These are phyloP conservation scores for Catharus fuscescens DNA, from an alignment of 2,113 vertebrate genomes.

Conservation along the genomic window DNA sequence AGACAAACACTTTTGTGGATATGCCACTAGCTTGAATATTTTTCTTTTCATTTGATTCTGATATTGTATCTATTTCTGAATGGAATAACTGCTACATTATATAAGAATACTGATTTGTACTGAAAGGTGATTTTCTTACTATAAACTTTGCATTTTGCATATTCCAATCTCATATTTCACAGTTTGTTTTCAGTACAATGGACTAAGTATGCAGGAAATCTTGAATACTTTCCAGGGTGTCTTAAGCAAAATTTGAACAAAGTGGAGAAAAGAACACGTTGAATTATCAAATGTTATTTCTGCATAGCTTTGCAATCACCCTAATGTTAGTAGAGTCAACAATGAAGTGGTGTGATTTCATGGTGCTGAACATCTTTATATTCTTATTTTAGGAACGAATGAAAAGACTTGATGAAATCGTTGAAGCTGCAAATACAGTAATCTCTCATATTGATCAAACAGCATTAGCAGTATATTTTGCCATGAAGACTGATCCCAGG, in stretches of 20 bases:
- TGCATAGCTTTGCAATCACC: background rate
- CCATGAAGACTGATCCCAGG: conserved; percentile 96
- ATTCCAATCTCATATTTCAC: background rate
- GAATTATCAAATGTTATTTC: background rate
- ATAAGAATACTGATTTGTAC: background rate
- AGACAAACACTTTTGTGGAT: background rate
- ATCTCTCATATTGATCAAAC: conserved; percentile 94
- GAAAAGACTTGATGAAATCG: conserved; percentile 88
- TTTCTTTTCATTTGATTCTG: background rate
- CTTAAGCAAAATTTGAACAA: background rate
- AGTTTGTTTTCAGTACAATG: background rate
- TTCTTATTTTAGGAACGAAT: conserved; percentile 82
- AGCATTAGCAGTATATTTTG: conserved; percentile 90
- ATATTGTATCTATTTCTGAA: background rate
- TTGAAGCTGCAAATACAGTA: conserved; percentile 87
- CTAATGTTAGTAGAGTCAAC: background rate
- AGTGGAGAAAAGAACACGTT: background rate
- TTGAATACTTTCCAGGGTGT: background rate
- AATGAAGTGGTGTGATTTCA: background rate
- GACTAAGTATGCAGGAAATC: background rate
- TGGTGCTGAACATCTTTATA: background rate
- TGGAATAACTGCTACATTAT: background rate
- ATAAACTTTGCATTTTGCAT: background rate
- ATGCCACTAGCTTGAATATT: background rate
- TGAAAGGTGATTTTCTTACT: background rate